Evolutionary conservation across 2,113 vertebrate species (phyloP), one percentile per base, ranked within the genome.

Genomic region (Grammomys surdaster): DNA sequence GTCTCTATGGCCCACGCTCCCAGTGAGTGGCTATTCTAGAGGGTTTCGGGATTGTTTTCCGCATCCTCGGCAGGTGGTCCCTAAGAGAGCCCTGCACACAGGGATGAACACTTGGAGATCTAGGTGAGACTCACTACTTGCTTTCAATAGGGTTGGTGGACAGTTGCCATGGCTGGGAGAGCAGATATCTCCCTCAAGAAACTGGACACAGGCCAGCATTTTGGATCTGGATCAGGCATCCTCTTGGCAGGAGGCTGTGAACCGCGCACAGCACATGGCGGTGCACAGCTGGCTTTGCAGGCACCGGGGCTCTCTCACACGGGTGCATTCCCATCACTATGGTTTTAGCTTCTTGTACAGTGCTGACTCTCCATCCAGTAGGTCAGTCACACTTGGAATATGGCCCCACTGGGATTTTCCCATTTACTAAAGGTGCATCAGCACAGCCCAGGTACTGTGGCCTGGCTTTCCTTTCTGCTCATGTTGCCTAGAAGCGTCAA

Each of bases 271-370:
- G 1, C 10, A 33, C 7, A 4, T 31, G 54, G 24, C 13, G 48
- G 51, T 2, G 48, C 36, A 4, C 22, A 31, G 36, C 19, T 1
- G 40, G 58, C 82, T 22, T 58, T 76, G 67, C 56, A 33, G 0
- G 7, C 36, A 4, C 12, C 72, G 3, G 70, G 20, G 19, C 43
- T 7, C 69, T n/a, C n/a, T 63, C 7, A 3, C 0, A 0, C 2
- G 0, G n/a, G 54, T 51, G 51, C 24, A 0, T 63, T 80, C 40
- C 9, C 10, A 36, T 22, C 5, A 3, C 28, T 20, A 1, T 2
- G 19, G 67, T 3, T 4, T 6, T 56, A 33, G 16, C 69, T 54
- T 94, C 75, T 69, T 16, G 76, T 16, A 24, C 46, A 1, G 5
- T 6, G 48, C 46, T 0, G 8, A 72, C 73, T 60, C 17, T 48